Evolutionary conservation across 2,113 vertebrate species (phyloP).

Genomic region (Numenius arquata): DNA sequence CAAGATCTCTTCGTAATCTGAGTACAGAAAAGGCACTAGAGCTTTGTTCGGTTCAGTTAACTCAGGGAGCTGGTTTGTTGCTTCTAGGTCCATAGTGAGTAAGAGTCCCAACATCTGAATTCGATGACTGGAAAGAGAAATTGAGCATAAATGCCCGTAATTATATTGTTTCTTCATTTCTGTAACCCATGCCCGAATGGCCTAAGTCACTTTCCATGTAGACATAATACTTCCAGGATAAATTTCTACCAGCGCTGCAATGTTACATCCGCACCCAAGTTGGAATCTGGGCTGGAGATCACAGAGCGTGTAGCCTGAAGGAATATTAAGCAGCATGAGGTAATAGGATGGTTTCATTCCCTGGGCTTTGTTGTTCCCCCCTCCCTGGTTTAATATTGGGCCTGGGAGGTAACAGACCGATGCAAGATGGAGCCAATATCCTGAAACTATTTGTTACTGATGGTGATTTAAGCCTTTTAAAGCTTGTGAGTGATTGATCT

Average conservation of each 20-base stretch:
- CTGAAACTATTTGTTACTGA: not conserved
- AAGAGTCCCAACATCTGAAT: not conserved
- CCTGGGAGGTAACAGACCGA: not conserved
- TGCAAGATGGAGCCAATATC: not conserved
- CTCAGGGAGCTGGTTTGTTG: not conserved
- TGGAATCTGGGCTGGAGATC: not conserved
- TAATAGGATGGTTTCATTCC: not conserved
- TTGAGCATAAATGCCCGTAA: not conserved
- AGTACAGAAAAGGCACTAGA: not conserved
- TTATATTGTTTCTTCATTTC: not conserved
- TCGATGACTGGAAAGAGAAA: not conserved
- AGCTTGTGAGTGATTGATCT: not conserved
- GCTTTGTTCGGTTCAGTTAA: not conserved
- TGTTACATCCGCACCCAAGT: not conserved
- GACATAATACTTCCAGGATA: not conserved
- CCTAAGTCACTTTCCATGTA: not conserved
- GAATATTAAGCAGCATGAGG: not conserved
- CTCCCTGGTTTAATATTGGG: not conserved
- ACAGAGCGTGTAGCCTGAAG: not conserved
- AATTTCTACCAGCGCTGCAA: not conserved
- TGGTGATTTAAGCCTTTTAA: not conserved
- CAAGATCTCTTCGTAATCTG: not conserved
- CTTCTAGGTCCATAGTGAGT: not conserved
- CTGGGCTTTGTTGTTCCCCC: not conserved
- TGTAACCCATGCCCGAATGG: accelerated